Percentiles rank a stretch among this genome's conserved stretches.
Conservation (phyloP, 2,888 invertebrate genomes). For the Ophraella communa region DNA sequence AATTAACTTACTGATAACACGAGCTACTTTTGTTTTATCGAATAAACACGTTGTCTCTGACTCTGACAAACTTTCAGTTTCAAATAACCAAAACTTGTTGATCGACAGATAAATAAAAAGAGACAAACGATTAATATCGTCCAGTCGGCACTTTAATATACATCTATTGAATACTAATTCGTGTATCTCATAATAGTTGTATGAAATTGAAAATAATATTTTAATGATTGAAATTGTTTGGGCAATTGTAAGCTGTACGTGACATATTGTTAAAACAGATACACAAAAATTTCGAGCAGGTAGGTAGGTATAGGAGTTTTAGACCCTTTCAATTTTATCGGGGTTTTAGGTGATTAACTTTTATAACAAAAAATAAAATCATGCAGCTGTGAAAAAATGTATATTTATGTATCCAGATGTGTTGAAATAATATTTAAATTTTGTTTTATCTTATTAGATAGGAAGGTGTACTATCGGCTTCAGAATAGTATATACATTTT, state of each 20-base stretch:
- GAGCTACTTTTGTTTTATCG: background rate
- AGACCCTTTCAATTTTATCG: background rate
- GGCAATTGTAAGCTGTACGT: too few species aligned
- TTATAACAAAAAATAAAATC: too few species aligned
- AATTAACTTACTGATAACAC: background rate
- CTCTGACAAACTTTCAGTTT: background rate
- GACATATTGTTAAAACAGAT: too few species aligned
- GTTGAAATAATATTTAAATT: too few species aligned
- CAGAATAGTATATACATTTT: too few species aligned
- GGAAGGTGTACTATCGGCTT: too few species aligned
- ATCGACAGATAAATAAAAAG: conserved; percentile 6
- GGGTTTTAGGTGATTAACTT: too few species aligned
- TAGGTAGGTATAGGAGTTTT: too few species aligned
- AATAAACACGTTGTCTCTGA: background rate
- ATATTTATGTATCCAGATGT: too few species aligned
- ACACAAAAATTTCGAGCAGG: too few species aligned
- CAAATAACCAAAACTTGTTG: background rate
- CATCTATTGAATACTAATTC: conserved; percentile 1
- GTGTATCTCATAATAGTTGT: background rate
- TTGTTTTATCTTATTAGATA: too few species aligned
- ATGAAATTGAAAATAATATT: background rate
- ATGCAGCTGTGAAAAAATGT: too few species aligned
- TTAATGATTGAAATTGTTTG: background rate
- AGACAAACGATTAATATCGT: background rate
- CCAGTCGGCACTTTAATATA: background rate